A percentile compares a stretch with the other conserved stretches of the same genome.
phyloP scores from a whole-genome alignment of 2,113 vertebrate species.

The Pogona vitticeps region DNA sequence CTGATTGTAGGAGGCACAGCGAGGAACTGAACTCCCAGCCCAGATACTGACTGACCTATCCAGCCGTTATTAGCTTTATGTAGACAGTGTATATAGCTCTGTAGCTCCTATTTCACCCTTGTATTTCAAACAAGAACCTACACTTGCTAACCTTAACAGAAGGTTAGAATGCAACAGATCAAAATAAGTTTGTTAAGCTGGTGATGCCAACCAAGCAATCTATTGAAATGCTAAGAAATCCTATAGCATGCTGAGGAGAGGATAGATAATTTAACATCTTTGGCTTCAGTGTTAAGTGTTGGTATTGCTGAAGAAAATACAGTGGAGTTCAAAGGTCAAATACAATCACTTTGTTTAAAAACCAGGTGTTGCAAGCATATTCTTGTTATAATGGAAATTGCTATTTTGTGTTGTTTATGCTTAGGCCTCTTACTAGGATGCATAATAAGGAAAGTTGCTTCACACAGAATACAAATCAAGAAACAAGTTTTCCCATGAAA shows the following conservation, averaged over 20 bases:
- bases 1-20: too few species aligned
- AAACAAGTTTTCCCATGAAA: not conserved
- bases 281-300: not conserved
- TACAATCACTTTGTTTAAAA: not conserved
- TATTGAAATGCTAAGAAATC: not conserved
- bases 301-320: not conserved
- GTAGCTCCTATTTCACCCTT: constrained; percentile 3
- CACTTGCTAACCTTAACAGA: not conserved
- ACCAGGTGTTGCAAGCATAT: not conserved
- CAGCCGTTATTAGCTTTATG: too few species aligned
- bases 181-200: constrained; percentile 14
- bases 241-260: too few species aligned
- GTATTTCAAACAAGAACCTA: not conserved
- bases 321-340: not conserved
- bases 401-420: not conserved
- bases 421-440: not conserved
- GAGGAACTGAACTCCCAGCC: too few species aligned
- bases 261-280: not conserved
- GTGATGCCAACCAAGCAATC: not conserved
- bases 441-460: not conserved
- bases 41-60: too few species aligned
- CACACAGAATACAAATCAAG: not conserved
- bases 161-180: not conserved
- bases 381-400: not conserved
- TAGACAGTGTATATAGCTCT: not conserved